These are phyloP conservation scores for Tichodroma muraria DNA, from an alignment of 2,113 vertebrate species.

Conservation along the genomic window DNA sequence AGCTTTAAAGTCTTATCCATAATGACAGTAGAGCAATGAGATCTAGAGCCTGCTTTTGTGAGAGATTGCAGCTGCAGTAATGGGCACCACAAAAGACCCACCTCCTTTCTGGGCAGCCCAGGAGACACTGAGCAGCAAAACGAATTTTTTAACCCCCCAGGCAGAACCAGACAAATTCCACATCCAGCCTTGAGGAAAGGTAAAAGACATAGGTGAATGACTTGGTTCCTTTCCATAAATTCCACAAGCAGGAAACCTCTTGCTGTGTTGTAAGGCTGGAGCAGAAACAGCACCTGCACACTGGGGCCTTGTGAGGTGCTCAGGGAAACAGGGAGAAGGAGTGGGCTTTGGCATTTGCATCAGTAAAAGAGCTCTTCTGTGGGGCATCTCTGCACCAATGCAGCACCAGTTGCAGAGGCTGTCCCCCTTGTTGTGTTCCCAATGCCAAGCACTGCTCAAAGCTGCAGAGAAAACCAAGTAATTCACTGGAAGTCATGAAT, in stretches of 20 bases:
- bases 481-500: neutral
- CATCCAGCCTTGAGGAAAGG: neutral
- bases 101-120: neutral
- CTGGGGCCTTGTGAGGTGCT: no score
- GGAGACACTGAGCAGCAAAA: neutral
- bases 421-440: neutral
- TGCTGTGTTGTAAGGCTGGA: accelerated
- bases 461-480: neutral
- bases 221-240: neutral
- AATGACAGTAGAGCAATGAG: neutral
- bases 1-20: neutral
- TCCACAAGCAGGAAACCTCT: neutral
- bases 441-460: neutral
- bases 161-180: neutral
- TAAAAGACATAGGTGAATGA: accelerated
- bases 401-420: neutral
- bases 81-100: neutral
- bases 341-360: neutral
- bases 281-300: neutral
- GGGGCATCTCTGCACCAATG: neutral
- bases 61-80: neutral
- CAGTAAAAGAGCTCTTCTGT: neutral
- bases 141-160: neutral
- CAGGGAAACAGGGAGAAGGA: neutral
- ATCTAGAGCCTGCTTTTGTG: neutral